phyloP scores from a whole-genome alignment of 2,797 vertebrate species.

The Gephyroberyx darwinii region DNA sequence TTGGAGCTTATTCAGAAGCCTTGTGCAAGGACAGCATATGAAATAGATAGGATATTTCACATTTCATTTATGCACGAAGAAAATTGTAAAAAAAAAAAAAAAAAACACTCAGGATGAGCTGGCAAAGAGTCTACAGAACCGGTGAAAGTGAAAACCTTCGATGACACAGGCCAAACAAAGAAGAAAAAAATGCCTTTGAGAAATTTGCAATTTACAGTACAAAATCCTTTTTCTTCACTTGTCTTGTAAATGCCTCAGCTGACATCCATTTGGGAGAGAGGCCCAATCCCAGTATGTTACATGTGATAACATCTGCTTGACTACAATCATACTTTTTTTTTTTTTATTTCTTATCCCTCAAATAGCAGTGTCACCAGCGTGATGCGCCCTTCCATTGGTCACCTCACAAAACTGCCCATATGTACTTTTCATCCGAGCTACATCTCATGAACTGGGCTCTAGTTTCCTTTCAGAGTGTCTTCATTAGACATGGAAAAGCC shows the following conservation, averaged over 20 bases:
- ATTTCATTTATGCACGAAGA: not conserved
- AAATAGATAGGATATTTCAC: conserved; percentile 1
- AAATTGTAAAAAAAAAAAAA: too few species aligned
- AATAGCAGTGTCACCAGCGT: not conserved
- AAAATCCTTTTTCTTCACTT: too few species aligned
- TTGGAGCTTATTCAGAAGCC: conserved; percentile 2
- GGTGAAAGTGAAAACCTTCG: too few species aligned
- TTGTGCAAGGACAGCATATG: not conserved
- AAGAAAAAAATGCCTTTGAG: too few species aligned
- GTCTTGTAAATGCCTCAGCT: too few species aligned
- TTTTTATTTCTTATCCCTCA: not conserved
- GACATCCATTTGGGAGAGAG: too few species aligned
- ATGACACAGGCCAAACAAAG: too few species aligned
- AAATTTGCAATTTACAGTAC: too few species aligned
- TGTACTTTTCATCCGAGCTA: not conserved
- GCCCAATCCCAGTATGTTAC: too few species aligned
- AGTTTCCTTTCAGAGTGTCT: not conserved
- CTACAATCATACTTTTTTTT: not conserved
- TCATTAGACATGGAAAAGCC: not conserved
- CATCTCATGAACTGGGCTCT: conserved; percentile 2
- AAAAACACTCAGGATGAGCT: not conserved
- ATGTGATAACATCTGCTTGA: too few species aligned
- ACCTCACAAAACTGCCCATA: not conserved
- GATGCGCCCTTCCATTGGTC: not conserved
- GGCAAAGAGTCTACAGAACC: not conserved